These are phyloP conservation scores for Pangasius djambal DNA, from an alignment of 2,797 vertebrate species.

Conservation along the genomic window DNA sequence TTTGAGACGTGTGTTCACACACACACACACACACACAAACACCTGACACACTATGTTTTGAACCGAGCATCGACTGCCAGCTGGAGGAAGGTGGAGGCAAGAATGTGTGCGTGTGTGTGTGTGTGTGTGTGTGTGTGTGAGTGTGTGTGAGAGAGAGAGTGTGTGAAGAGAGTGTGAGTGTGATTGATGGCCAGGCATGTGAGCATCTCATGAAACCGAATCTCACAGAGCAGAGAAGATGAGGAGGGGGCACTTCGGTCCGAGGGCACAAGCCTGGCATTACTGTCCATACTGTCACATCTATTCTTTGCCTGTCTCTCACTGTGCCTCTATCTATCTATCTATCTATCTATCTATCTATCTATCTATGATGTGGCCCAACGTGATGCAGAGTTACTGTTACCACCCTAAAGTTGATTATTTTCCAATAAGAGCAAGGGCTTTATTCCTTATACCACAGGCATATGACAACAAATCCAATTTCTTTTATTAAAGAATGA, in stretches of 20 bases:
- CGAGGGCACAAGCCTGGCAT: constrained; percentile 41
- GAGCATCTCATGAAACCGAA: constrained; percentile 53
- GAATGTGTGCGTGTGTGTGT: constrained; percentile 26
- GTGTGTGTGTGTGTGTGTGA: constrained; percentile 35
- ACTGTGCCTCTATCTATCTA: not conserved
- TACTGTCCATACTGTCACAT: constrained; percentile 35
- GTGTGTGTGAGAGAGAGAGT: constrained; percentile 2
- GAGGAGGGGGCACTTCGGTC: constrained; percentile 38
- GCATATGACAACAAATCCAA: not conserved
- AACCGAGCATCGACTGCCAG: constrained; percentile 25
- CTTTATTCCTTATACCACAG: not conserved
- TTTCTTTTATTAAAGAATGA: not conserved
- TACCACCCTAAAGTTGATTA: not conserved
- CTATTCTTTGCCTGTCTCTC: not conserved
- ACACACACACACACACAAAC: constrained; percentile 27
- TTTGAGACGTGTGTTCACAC: not conserved
- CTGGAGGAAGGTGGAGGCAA: constrained; percentile 46
- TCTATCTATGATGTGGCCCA: not conserved
- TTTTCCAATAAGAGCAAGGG: not conserved
- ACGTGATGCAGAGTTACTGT: too few relatives aligned
- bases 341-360: not conserved
- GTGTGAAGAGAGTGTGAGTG: not conserved
- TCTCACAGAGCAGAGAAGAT: constrained; percentile 40
- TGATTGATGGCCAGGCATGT: constrained; percentile 55
- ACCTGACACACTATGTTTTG: constrained; percentile 44